Base-by-base conservation (phyloP, 2,113 vertebrate species). In the Zeus faber region DNA sequence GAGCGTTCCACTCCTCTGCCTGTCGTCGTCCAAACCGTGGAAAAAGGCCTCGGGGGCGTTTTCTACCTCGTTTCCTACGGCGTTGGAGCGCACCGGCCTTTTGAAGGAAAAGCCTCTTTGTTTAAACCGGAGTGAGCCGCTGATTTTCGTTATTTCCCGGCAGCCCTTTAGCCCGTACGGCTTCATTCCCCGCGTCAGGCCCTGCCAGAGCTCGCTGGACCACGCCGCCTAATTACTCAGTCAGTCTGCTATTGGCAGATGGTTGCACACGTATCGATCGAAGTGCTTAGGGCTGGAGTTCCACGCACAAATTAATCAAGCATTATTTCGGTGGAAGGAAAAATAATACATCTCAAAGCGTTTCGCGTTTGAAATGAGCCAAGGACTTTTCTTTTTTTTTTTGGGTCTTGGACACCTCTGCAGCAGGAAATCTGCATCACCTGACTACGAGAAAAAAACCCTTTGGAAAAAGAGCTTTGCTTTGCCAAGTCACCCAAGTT, bases 171-270 rank as follows among this genome's bases (percentile, higher is more conserved):
- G 62, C 65, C 56, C 31, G 48, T 44, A 68, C 64, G 64, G 83
- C 80, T 88, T 80, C 69, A 83, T 84, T 83, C 71, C 71, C 65
- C 68, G 33, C 69, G 43, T 43, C 81, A 78, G 76, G 79, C 67
- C 50, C 67, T 51, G 74, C 74, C 67, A 73, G 65, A 35, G 61
- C 72, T 61, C 33, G 54, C 70, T 41, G 53, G 54, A 83, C 76
- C 84, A 66, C 57, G 77, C 62, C 62, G 85, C 81, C 82, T 89
- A 88, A 89, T 89, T 86, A 84, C 84, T 88, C 84, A 86, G 79
- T 77, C 75, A 77, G 75, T 62, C 72, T 55, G 51, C 71, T 81
- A 89, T 87, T 86, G 88, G 83, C 85, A 90, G 83, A 73, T 86
- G 80, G 79, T 68, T 70, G 65, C 87, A 77, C 77, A 69, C 69